Evolutionary conservation across 2,888 invertebrate species (phyloP), one percentile per base, ranked within the genome.

Genomic region (Glyphotaelius pellucidus): DNA sequence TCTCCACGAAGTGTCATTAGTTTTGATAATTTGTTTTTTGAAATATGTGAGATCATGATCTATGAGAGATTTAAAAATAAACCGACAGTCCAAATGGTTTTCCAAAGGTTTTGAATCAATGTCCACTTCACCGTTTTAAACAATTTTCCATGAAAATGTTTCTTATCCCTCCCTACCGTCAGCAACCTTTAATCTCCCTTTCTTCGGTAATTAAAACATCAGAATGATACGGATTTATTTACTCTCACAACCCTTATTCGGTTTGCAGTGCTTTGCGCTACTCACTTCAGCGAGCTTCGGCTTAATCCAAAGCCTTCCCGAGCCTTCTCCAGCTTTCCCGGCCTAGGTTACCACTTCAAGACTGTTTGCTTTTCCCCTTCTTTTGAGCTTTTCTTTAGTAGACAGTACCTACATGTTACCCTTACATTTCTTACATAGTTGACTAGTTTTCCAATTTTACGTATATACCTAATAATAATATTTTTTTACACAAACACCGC

Each of bases 221-320:
- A 88, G 88, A 88, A 88, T 32, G 87, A 52, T 88, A 19, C 19
- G 88, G 88, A 88, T 88, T 88, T 88, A 67, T 88, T 88, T 88
- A 88, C 88, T 67, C n/a, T 67, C 19, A 14, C 35, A 67, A 30
- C 88, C 88, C 88, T 31, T 47, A 83, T 83, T 83, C 83, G 83
- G 32, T 32, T 32, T 35, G 31, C 81, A 38, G n/a, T 67, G 67
- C 67, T n/a, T 25, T 25, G 25, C 7, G 67, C 25, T 67, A 7
- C n/a, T 67, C 67, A 67, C 67, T 67, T 67, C 67, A 67, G n/a
- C 67, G 67, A n/a, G 67, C 67, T 67, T 67, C 25, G 9, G n/a
- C 67, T 67, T 67, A 67, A 67, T 67, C 67, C 25, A 67, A 67
- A 67, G 67, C 67, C 25, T 67, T 67, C 67, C 25, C n/a, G 67